Evolutionary conservation across 2,888 invertebrate species (phyloP), one percentile per base, ranked within the genome.

Genomic region (Drosophila lacicola): DNA sequence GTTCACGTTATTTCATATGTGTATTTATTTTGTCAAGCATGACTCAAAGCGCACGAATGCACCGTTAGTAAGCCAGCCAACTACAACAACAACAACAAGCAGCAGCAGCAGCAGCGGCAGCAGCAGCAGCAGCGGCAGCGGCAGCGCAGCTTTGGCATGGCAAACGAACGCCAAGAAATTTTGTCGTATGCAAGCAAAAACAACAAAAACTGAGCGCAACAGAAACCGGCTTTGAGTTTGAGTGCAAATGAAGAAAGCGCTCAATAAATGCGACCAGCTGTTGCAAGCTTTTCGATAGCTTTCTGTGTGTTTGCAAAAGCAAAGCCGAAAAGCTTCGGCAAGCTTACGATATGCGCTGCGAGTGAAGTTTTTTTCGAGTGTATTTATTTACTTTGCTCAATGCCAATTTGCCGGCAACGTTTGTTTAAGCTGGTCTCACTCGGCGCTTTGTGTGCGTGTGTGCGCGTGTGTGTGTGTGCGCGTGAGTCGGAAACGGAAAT

Each of bases 401-500:
- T 73, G 87, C 68, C 81, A 79, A 81, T 14, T 70, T 74, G 68
- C 75, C 77, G 75, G 75, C 39, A 74, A 75, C 44, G 25, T 44
- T 63, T 61, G 13, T 49, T 29, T 61, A 39, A 11, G 21, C 51
- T 19, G 34, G n/a, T 41, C 33, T 10, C 53, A 54, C 34, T 50
- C 17, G 17, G 17, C 17, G 17, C 17, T 17, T 17, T 17, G 17
- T 17, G 17, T 17, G 17, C 17, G 17, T 17, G 45, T 41, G 58
- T 50, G 14, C 49, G 36, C 49, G 34, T 39, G 11, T 29, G 4
- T 56, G 44, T n/a, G 34, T 56, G 61, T 57, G 13, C 58, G 29
- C 39, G 61, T 60, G 61, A 57, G 63, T 49, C 85, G 85, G 85
- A 85, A 85, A 85, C 86, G 85, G 85, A 88, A 88, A 85, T 79